Base-by-base conservation (phyloP, 2,888 invertebrate species). In the Scaptomyza flava region DNA sequence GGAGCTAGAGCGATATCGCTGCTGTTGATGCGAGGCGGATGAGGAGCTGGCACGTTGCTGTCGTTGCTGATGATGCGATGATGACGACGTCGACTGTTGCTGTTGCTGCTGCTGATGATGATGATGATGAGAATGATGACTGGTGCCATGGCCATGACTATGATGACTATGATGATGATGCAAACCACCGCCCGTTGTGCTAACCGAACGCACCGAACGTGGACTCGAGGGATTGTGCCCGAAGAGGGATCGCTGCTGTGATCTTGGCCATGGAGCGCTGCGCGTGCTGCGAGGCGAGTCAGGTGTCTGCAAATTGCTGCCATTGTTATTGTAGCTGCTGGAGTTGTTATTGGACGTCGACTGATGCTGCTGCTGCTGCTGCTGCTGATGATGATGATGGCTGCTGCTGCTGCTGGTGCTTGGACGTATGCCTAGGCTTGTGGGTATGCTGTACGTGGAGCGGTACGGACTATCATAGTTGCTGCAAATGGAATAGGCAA, bases 201-300 rank as follows among this genome's bases (percentile, higher is more conserved):
- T 89, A 5, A 96, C 96, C 31, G 96, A 96, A 46, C 96, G 94
- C 53, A 96, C 96, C 34, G 96, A 96, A 46, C 96, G 93, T 63
- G 97, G 97, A 91, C 96, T 96, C 77, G 96, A 95, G 4, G 95
- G 95, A 56, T 94, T 93, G 47, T 94, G 93, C n/a, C 94, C 94
- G 92, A 96, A 97, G 57, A 96, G 93, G 8, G 96, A 96, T 71
- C 96, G 94, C 47, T 95, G 94, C 89, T 95, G 95, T 31, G 94
- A 94, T 72, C 96, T 95, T 31, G 94, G 94, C 95, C 95, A 95
- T 5, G 95, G 95, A 0, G 97, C 97, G 84, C 97, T 97, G 68
- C 96, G 94, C 7, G 96, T 96, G 87, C 97, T 97, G 50, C 96
- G 94, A 1, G 97, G 97, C 1, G 95, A 95, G 79, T 95, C 95